phyloP scores from a whole-genome alignment of 2,888 invertebrate species.

The Craniophora ligustri region DNA sequence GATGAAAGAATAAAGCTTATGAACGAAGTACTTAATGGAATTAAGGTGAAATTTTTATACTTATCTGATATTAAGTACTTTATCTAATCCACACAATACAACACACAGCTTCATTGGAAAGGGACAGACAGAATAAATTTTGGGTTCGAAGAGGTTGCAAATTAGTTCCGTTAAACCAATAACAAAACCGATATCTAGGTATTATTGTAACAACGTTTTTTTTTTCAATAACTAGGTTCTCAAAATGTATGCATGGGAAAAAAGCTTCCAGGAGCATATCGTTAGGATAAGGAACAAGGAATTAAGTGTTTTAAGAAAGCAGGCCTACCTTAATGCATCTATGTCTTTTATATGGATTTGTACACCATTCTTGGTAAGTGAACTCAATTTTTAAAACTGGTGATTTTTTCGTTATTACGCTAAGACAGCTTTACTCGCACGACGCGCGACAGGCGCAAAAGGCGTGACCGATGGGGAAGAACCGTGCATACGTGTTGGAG shows the following conservation, averaged over 20 bases:
- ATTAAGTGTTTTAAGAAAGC: conserved; percentile 92
- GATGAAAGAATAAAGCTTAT: conserved; percentile 95
- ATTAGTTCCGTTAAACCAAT: too few relatives aligned
- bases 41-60: conserved; percentile 91
- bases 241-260: conserved; percentile 96
- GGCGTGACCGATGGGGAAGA: too few relatives aligned
- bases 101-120: too few relatives aligned
- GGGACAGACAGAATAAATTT: too few relatives aligned
- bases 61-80: too few relatives aligned
- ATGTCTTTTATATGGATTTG: conserved; percentile 96
- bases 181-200: background rate
- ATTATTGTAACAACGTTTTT: background rate
- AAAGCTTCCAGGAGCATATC: conserved; percentile 94
- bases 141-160: too few relatives aligned
- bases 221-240: conserved; percentile 83
- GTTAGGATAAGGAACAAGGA: conserved; percentile 93
- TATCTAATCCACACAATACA: too few relatives aligned
- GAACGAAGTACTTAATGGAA: conserved; percentile 95
- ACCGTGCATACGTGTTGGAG: too few relatives aligned
- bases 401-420: background rate
- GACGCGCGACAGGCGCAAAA: too few relatives aligned
- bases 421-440: too few relatives aligned
- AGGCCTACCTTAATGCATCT: conserved; percentile 94
- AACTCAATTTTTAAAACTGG: background rate
- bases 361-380: conserved; percentile 95